Evolutionary conservation across 2,888 invertebrate genomes (phyloP), one percentile per base, ranked within the genome.

Genomic region (Zelleria hepariella): DNA sequence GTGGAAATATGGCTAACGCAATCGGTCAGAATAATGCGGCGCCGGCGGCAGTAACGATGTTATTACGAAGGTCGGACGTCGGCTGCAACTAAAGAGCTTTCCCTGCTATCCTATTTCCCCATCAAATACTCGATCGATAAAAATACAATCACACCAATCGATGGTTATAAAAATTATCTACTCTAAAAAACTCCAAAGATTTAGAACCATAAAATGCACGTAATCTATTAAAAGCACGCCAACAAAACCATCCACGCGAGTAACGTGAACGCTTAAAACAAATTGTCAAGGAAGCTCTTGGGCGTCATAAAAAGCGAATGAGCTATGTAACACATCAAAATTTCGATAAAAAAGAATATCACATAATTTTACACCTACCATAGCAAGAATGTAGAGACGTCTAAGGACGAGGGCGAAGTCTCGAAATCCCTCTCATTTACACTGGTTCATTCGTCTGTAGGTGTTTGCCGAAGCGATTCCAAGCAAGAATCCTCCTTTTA

Each of bases 401-500:
- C 48, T 57, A 47, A 48, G 24, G 21, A 49, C 26, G 61, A 67
- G 66, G 70, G 70, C 67, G 73, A 70, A 70, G 67, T 65, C 64
- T 72, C 80, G 72, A 81, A 42, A 88, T 88, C 88, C 88, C 84
- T 88, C 88, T 88, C 86, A 88, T 88, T 88, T 88, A 83, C 87
- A 86, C 82, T 78, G 82, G 82, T 86, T 77, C 82, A 78, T 78
- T 82, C 75, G 80, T 82, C 83, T 85, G 86, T 82, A 87, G 87
- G 84, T 88, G 86, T 88, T 87, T 88, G 86, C 86, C 82, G 83
- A 86, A 88, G 84, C 87, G 88, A 87, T 88, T 83, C 72, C 75
- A 75, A 72, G 75, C 71, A 74, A 79, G 77, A 80, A 86, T 86
- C 82, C 78, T 78, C 77, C 88, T 80, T 87, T 88, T 86, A 88